phyloP scores from a whole-genome alignment of 2,113 vertebrate genomes.

The Sylvia atricapilla region DNA sequence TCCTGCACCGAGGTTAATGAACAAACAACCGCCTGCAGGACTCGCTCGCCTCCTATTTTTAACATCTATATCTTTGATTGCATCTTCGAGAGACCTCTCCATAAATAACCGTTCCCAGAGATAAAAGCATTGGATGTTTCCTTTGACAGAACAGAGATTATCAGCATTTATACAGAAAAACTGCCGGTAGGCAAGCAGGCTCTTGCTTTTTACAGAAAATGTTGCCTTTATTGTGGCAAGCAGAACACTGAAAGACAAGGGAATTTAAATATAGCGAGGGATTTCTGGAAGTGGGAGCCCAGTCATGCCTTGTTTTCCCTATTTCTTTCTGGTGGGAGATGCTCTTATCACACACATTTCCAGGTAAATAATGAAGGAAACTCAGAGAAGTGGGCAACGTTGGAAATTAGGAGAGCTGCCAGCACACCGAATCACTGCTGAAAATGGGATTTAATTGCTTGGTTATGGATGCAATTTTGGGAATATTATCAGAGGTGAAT shows the following conservation, averaged over 20 bases:
- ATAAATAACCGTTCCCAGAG: slow-evolving; percentile 9
- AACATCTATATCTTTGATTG: neutral
- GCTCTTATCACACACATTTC: neutral
- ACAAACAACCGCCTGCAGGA: slow-evolving; percentile 32
- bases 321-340: neutral
- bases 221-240: neutral
- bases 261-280: neutral
- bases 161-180: neutral
- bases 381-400: neutral
- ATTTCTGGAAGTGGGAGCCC: neutral
- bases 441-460: neutral
- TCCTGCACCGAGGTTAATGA: slow-evolving; percentile 12
- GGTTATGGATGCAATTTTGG: neutral
- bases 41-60: neutral
- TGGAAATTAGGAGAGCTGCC: neutral
- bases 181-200: neutral
- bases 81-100: neutral
- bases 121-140: neutral
- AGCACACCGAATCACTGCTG: neutral
- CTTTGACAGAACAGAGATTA: neutral
- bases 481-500: neutral
- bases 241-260: neutral
- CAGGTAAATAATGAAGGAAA: neutral
- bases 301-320: neutral
- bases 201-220: neutral